Percentiles rank a stretch among this genome's conserved stretches.
Conservation (phyloP, 92 coral and sea anemone species). For the Parazoanthus darwini region DNA sequence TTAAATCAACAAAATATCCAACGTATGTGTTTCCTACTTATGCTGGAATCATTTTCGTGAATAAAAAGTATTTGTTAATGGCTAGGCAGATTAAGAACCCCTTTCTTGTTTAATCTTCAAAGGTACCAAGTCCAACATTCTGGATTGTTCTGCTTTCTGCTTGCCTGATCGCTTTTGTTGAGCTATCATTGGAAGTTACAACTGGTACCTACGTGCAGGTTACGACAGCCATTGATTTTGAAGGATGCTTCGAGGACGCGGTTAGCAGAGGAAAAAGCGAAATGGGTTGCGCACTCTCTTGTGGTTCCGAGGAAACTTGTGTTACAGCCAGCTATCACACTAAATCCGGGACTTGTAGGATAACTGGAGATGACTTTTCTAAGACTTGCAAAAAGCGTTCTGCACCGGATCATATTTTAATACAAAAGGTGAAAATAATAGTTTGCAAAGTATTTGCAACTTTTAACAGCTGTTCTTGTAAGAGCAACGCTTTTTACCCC, state of each 20-base stretch:
- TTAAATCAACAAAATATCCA: no score
- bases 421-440: background rate
- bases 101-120: no score
- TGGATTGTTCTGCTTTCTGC: background rate
- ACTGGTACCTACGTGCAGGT: background rate
- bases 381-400: background rate
- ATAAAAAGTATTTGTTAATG: no score
- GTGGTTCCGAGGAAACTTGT: background rate
- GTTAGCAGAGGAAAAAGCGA: background rate
- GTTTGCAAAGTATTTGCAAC: no score
- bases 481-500: no score
- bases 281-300: slow-evolving; percentile 3
- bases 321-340: background rate
- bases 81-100: background rate
- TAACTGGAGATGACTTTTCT: background rate
- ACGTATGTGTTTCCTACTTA: no score
- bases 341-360: background rate
- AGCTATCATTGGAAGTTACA: background rate
- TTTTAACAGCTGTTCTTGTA: no score
- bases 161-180: background rate
- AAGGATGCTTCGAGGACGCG: background rate
- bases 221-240: background rate
- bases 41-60: no score
- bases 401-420: background rate
- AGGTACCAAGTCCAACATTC: background rate